Conservation (phyloP, 1,140 invertebrate genomes). For the Diabrotica virgifera region DNA sequence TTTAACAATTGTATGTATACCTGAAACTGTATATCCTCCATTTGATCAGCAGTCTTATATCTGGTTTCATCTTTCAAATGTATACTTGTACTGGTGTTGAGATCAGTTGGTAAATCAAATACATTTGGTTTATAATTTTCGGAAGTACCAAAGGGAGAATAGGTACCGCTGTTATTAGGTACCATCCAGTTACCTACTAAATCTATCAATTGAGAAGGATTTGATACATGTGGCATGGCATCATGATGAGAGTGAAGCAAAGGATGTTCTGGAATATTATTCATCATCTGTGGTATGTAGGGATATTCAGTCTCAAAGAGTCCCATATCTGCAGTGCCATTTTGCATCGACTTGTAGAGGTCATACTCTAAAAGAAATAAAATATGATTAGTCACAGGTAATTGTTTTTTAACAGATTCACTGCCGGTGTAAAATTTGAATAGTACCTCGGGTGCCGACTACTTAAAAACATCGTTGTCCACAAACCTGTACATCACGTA, state of each 20-base stretch:
- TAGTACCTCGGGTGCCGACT: no score
- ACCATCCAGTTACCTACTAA: conserved; percentile 78
- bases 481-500: no score
- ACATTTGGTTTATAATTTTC: conserved; percentile 36
- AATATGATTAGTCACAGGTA: neutral
- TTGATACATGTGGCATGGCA: conserved; percentile 21
- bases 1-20: neutral
- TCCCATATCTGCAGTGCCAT: conserved; percentile 22
- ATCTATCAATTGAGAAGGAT: conserved; percentile 59
- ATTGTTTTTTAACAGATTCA: no score
- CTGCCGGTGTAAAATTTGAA: no score
- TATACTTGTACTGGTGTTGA: conserved; percentile 22
- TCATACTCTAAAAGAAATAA: conserved; percentile 20
- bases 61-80: conserved; percentile 24
- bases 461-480: no score
- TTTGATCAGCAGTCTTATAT: conserved; percentile 21
- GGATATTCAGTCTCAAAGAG: conserved; percentile 24
- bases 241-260: conserved; percentile 20
- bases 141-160: conserved; percentile 70
- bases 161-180: conserved; percentile 76
- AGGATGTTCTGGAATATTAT: conserved; percentile 18
- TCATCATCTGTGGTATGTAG: conserved; percentile 9
- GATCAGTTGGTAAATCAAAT: conserved; percentile 33
- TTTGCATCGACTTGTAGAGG: conserved; percentile 27
- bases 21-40: conserved; percentile 26